Percentiles rank a stretch among this genome's conserved stretches.
These are phyloP conservation scores for Leptinotarsa haldemani DNA, from an alignment of 2,888 invertebrate species.

Conservation along the genomic window DNA sequence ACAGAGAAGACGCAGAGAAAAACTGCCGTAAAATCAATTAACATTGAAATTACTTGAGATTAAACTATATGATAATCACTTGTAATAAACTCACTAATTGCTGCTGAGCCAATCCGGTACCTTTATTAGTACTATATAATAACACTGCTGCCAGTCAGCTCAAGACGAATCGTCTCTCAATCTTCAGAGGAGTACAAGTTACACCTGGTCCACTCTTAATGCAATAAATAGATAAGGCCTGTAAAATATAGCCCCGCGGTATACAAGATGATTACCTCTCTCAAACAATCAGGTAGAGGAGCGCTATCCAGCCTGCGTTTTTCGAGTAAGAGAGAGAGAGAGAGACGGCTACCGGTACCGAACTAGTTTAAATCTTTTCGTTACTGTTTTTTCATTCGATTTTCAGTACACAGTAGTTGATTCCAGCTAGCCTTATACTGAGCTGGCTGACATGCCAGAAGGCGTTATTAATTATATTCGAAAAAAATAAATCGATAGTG, in stretches of 20 bases:
- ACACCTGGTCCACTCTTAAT: slow-evolving; percentile 52
- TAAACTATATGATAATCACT: slow-evolving; percentile 63
- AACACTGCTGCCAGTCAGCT: slow-evolving; percentile 50
- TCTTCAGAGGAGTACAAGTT: slow-evolving; percentile 17
- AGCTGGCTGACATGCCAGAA: slow-evolving; percentile 48
- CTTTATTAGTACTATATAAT: slow-evolving; percentile 63
- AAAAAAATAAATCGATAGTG: slow-evolving; percentile 39
- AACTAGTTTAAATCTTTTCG: slow-evolving; percentile 44
- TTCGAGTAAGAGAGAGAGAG: slow-evolving; percentile 16
- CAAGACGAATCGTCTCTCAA: slow-evolving; percentile 22
- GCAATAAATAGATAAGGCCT: slow-evolving; percentile 62
- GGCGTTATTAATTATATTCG: slow-evolving; percentile 44
- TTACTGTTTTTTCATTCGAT: slow-evolving; percentile 36
- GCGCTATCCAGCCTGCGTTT: slow-evolving; percentile 15
- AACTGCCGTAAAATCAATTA: slow-evolving; percentile 61
- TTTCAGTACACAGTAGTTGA: slow-evolving; percentile 45
- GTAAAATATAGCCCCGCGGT: slow-evolving; percentile 61
- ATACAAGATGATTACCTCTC: slow-evolving; percentile 55
- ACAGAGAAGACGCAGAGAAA: slow-evolving; percentile 27
- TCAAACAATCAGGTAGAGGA: slow-evolving; percentile 52
- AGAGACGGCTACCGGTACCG: slow-evolving; percentile 41
- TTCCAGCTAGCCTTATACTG: slow-evolving; percentile 49
- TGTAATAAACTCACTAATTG: slow-evolving; percentile 66
- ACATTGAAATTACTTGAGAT: slow-evolving; percentile 64
- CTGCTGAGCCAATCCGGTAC: slow-evolving; percentile 61